Percentiles rank a stretch among this genome's conserved stretches.
These are phyloP conservation scores for Lithophane leautieri DNA, from an alignment of 2,888 invertebrate genomes.

Conservation along the genomic window DNA sequence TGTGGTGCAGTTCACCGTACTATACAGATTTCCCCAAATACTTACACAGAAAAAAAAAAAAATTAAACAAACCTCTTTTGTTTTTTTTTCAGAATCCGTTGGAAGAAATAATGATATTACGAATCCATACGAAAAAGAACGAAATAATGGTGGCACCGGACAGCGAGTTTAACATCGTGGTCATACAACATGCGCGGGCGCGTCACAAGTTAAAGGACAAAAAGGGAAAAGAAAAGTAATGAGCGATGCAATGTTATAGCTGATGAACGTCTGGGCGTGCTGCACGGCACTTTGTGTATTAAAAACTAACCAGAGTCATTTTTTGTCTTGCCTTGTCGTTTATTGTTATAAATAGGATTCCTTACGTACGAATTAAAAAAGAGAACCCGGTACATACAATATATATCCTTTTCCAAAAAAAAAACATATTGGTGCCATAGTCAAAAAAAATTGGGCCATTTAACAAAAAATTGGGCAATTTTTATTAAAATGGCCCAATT, in stretches of 20 bases:
- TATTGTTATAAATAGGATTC: not conserved
- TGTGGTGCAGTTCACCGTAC: not conserved
- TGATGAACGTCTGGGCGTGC: not conserved
- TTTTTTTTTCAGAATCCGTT: constrained; percentile 75
- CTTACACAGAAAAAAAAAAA: not conserved
- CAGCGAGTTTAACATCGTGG: constrained; percentile 80
- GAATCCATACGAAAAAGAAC: constrained; percentile 79
- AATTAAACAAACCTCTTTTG: no score
- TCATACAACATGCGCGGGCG: constrained; percentile 76
- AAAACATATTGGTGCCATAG: no score
- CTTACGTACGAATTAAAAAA: no score
- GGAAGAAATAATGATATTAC: constrained; percentile 79
- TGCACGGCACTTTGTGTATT: not conserved
- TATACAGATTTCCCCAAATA: not conserved
- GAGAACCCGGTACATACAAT: no score
- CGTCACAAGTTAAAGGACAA: constrained; percentile 54
- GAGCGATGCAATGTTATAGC: not conserved
- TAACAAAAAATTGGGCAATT: no score
- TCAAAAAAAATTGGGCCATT: no score
- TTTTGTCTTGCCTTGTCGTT: not conserved
- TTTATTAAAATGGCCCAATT: no score
- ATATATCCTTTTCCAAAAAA: no score
- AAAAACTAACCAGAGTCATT: not conserved
- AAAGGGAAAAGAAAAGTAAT: constrained; percentile 58
- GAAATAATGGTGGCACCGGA: constrained; percentile 83